Evolutionary conservation across 1,140 invertebrate species (phyloP).

Genomic region (Heterodera carotae): DNA sequence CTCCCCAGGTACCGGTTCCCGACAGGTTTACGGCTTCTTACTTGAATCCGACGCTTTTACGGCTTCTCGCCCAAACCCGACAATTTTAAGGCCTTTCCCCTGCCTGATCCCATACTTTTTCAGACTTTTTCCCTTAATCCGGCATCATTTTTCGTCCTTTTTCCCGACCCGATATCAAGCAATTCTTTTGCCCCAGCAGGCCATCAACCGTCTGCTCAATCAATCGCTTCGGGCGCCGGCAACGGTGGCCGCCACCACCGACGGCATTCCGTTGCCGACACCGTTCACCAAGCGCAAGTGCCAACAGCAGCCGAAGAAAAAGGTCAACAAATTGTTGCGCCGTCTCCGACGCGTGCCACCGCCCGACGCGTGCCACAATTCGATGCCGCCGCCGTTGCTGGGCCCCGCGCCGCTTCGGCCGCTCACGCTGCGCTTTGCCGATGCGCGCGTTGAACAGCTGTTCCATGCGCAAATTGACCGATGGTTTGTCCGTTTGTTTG

Average conservation of each 20-base stretch:
- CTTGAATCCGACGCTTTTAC: no score
- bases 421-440: constrained; percentile 46
- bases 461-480: constrained; percentile 61
- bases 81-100: no score
- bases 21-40: no score
- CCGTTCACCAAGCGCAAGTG: constrained; percentile 17
- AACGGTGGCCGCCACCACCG: constrained; percentile 1
- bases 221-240: constrained; percentile 6
- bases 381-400: constrained; percentile 1
- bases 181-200: not conserved
- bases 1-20: no score
- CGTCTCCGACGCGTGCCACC: not conserved
- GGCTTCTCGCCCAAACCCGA: no score
- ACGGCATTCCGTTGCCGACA: constrained; percentile 7
- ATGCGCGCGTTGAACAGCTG: constrained; percentile 39
- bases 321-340: not conserved
- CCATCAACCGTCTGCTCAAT: constrained; percentile 5
- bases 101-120: no score
- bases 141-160: no score
- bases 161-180: constrained; percentile 34
- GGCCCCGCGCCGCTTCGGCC: constrained; percentile 30
- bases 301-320: not conserved
- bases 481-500: constrained; percentile 33
- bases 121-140: no score
- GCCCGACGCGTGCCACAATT: constrained; percentile 8